Percentiles rank a stretch among this genome's conserved stretches.
These are phyloP conservation scores for Karalla daura DNA, from an alignment of 2,797 vertebrate genomes.

Conservation along the genomic window DNA sequence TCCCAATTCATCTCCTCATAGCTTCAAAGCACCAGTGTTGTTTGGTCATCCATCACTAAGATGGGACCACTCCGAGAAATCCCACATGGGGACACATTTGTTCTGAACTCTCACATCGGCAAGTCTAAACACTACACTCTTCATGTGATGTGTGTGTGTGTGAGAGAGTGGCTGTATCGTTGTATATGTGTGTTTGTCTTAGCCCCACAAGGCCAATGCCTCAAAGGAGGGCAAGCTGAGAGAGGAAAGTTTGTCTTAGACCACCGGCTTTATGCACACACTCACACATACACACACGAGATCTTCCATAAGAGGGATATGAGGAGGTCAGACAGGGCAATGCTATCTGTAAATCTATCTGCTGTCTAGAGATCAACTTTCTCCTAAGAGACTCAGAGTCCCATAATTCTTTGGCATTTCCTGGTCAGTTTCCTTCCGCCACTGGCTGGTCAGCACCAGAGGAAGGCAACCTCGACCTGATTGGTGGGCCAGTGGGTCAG, in stretches of 20 bases:
- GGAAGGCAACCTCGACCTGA: slow-evolving; percentile 48
- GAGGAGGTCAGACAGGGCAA: slow-evolving; percentile 70
- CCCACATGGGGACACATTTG: slow-evolving; percentile 66
- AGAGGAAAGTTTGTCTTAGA: slow-evolving; percentile 64
- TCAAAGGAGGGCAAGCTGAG: slow-evolving; percentile 47
- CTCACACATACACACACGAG: slow-evolving; percentile 25
- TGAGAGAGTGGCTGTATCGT: slow-evolving; percentile 6
- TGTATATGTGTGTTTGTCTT: slow-evolving; percentile 40
- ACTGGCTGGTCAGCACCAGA: slow-evolving; percentile 48
- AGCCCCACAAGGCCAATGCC: slow-evolving; percentile 20
- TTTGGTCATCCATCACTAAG: slow-evolving; percentile 63
- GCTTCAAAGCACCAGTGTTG: slow-evolving; percentile 64
- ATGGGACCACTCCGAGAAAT: slow-evolving; percentile 60
- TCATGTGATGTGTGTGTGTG: slow-evolving; percentile 10
- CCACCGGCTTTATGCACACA: slow-evolving; percentile 31
- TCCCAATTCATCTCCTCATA: slow-evolving; percentile 55
- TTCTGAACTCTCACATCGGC: slow-evolving; percentile 48
- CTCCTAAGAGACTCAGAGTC: slow-evolving; percentile 70
- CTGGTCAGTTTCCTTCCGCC: slow-evolving; percentile 75
- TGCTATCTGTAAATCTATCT: slow-evolving; percentile 82
- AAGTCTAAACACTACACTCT: slow-evolving; percentile 57
- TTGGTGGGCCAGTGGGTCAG: slow-evolving; percentile 72
- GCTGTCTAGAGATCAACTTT: slow-evolving; percentile 77
- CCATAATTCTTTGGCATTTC: slow-evolving; percentile 82
- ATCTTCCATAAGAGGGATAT: slow-evolving; percentile 48